phyloP scores from a whole-genome alignment of 2,888 invertebrate species.

The Drosophila tripunctata region DNA sequence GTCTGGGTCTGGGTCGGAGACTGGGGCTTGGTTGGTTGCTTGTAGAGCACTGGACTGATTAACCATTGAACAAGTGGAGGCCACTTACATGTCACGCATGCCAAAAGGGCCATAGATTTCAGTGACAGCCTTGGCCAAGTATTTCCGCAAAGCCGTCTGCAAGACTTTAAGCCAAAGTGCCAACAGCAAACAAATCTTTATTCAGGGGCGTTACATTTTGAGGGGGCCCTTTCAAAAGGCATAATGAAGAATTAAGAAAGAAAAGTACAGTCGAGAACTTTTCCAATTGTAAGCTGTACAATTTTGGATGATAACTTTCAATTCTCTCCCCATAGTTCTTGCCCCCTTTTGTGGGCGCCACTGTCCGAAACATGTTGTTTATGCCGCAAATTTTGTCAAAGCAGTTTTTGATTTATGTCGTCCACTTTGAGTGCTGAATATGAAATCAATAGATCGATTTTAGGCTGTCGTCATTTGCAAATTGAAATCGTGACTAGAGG shows the following conservation, averaged over 20 bases:
- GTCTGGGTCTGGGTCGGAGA: background rate
- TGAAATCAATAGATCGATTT: conserved; percentile 78
- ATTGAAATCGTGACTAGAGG: conserved; percentile 80
- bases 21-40: conserved; percentile 33
- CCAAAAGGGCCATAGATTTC: conserved; percentile 51
- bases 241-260: too few relatives aligned
- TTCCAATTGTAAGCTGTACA: too few relatives aligned
- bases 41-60: conserved; percentile 40
- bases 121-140: conserved; percentile 49
- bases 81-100: conserved; percentile 51
- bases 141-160: conserved; percentile 38
- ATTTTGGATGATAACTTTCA: too few relatives aligned
- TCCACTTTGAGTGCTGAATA: conserved; percentile 76
- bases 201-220: conserved; percentile 16
- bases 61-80: conserved; percentile 57
- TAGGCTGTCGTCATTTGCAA: conserved; percentile 66
- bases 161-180: conserved; percentile 4
- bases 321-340: background rate
- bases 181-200: conserved; percentile 1
- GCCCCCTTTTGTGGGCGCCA: background rate
- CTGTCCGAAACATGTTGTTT: conserved; percentile 21
- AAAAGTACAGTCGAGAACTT: too few relatives aligned
- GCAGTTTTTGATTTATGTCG: conserved; percentile 74
- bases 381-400: conserved; percentile 54
- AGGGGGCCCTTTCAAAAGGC: background rate